A percentile compares a stretch with the other conserved stretches of the same genome.
Conservation (phyloP, 2,797 vertebrate genomes). For the Streptopelia turtur region DNA sequence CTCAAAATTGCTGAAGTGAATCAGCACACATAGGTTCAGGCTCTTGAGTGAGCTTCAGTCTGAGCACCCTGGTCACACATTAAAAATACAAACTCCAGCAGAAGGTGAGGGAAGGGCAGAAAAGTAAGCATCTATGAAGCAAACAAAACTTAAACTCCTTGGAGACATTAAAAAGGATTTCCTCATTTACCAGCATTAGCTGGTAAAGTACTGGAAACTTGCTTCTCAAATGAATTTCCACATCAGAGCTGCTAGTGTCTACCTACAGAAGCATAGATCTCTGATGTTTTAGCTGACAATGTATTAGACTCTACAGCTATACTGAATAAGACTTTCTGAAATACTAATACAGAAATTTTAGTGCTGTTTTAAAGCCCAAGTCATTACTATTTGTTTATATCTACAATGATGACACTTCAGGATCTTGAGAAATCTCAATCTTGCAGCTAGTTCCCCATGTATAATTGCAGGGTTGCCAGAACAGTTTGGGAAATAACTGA, state of each 20-base stretch:
- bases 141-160: not conserved
- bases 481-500: not conserved
- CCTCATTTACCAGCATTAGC: not conserved
- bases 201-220: not conserved
- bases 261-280: not conserved
- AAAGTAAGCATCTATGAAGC: not conserved
- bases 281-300: not conserved
- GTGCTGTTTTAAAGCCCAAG: not conserved
- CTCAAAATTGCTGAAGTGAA: not conserved
- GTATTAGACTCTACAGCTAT: not conserved
- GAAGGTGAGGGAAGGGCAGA: not conserved
- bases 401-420: not conserved
- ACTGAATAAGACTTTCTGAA: not conserved
- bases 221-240: not conserved
- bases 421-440: not conserved
- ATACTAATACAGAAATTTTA: not conserved
- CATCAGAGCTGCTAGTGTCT: not conserved
- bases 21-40: not conserved
- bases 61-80: not conserved
- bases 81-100: not conserved
- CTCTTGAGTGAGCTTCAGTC: not conserved
- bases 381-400: not conserved
- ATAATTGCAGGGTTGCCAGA: not conserved
- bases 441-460: not conserved
- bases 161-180: not conserved